Base-by-base conservation (phyloP, 1,140 invertebrate species). In the Ceratosolen fusciceps region DNA sequence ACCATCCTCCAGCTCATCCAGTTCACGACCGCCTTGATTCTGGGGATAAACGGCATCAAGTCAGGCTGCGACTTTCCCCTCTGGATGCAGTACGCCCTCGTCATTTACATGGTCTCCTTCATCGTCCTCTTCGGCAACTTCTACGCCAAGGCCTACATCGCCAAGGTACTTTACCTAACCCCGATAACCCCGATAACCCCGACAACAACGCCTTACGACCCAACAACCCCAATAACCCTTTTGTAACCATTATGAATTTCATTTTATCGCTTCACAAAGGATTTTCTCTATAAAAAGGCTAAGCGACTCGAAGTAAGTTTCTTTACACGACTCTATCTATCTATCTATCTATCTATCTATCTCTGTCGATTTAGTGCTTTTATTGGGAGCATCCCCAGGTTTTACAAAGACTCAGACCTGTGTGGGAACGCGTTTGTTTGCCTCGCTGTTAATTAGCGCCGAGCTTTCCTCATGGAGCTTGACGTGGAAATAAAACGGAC, bases 21-120 rank as follows among this genome's bases (percentile, higher is more conserved):
- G 90, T 98, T 98, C 90, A 95, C 95, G 1, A 93, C 93, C 82
- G 96, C 96, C 47, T 92, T 98, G 70, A 90, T 95, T 77, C 92
- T 98, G 74, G 96, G 96, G 19, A 91, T 95, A 29, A 96, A 97
- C 86, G 96, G 96, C 24, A 94, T 98, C 77, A 91, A 93, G 77
- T 94, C 93, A 0, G 94, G 95, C 70, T 98, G 97, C 89, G 94
- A 95, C 79, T 98, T 98, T 87, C 97, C 97, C 0, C 87, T 96
- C 31, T 98, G 97, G 96, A 98, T 98, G 96, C 96, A 98, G 86
- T 97, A 96, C 89, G 95, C 96, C 8, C 93, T 98, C 49, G 95
- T 97, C 77, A 90, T 96, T 80, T 98, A 98, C 90, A 97, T 97
- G 93, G 92, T 96, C 83, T 96, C 95, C 29, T 98, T 98, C 86